These are phyloP conservation scores for Nephrocerus scutellatus DNA, from an alignment of 2,888 invertebrate species.

Conservation along the genomic window DNA sequence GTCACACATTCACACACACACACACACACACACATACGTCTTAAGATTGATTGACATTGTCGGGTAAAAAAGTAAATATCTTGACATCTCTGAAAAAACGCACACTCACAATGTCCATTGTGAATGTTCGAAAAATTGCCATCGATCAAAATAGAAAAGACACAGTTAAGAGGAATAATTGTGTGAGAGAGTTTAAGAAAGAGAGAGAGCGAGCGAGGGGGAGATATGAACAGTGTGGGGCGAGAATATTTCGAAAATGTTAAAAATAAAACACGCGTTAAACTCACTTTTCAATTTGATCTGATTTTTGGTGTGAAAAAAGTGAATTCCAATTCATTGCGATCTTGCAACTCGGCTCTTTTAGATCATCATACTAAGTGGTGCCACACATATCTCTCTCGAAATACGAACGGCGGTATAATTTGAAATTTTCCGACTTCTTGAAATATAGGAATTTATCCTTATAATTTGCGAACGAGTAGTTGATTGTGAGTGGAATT, in stretches of 20 bases:
- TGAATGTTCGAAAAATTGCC: conserved; percentile 25
- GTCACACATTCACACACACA: conserved; percentile 19
- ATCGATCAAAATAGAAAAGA: too few relatives aligned
- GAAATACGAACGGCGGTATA: conserved; percentile 13
- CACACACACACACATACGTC: conserved; percentile 6
- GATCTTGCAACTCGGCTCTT: conserved; percentile 45
- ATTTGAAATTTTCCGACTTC: background rate
- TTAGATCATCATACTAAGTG: conserved; percentile 33
- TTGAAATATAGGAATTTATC: conserved; percentile 2
- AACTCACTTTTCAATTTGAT: too few relatives aligned
- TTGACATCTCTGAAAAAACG: background rate
- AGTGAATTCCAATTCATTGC: conserved; percentile 47
- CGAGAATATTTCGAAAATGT: conserved; percentile 39
- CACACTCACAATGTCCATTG: background rate
- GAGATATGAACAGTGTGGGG: too few relatives aligned
- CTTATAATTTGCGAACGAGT: too few relatives aligned
- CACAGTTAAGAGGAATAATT: too few relatives aligned
- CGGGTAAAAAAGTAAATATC: background rate
- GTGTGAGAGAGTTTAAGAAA: too few relatives aligned
- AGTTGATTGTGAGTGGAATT: too few relatives aligned
- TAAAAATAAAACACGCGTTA: conserved; percentile 39
- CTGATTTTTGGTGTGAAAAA: too few relatives aligned
- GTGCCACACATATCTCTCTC: conserved; percentile 6
- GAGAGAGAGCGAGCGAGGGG: too few relatives aligned
- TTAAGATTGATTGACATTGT: too few relatives aligned